Base-by-base conservation (phyloP, 1,140 invertebrate species). In the Cydia pomonella region DNA sequence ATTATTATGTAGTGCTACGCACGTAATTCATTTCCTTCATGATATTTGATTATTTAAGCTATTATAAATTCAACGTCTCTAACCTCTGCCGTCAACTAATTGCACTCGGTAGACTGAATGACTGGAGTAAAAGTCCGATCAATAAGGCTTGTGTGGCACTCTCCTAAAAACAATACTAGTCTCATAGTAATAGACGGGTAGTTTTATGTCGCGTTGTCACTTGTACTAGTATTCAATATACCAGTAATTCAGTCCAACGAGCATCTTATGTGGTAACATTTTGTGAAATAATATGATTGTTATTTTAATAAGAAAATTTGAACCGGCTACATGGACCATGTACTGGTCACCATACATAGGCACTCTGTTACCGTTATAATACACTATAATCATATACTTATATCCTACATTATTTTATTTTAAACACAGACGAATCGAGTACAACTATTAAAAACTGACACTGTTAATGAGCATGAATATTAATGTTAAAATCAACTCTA, bases 1-100 rank as follows among this genome's bases (percentile, higher is more conserved):
- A 87, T 69, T 69, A 79, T 77, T 76, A 82, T 80, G 75, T 80
- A 83, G 84, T 90, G 87, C 82, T 88, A 83, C 80, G 85, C 85
- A 87, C 85, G 75, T 78, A 80, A 38, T 66, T 33, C 12, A 33
- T 69, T 33, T 41, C 18, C 29, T n/a, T 69, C 64, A 5, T 69
- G 64, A 69, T 69, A 69, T 69, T 21, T 38, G 64, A 69, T 69
- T 66, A 66, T 66, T 66, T 69, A 69, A 41, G 64, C 29, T 41
- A 69, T 63, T 33, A 21, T 69, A 18, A 69, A 69, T 38, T 69
- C 29, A 69, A 38, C 64, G 29, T 69, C 63, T 27, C 63, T 12
- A 10, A 59, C 18, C 53, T 59, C 21, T 23, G 53, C 53, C 53
- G 47, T 50, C n/a, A 18, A 10, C 53, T 44, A 44, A 44, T 47